Conservation (phyloP, 92 coral and sea anemone genomes). For the Zoanthus sansibaricus region DNA sequence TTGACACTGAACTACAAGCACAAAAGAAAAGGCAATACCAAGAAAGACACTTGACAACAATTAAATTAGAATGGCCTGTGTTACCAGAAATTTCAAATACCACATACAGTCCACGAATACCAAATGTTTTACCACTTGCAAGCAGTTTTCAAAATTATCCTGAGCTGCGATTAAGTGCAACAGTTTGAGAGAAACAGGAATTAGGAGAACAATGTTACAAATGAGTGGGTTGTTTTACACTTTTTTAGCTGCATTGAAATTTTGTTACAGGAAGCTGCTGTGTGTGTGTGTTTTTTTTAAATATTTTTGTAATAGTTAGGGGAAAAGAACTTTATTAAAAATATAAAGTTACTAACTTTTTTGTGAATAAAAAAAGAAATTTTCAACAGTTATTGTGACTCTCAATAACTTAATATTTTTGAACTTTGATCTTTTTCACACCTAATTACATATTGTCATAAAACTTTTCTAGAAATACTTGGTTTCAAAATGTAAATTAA, state of each 20-base stretch:
- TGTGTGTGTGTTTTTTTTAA: neutral
- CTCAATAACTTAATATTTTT: neutral
- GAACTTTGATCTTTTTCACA: neutral
- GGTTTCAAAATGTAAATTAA: neutral
- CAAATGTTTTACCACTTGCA: conserved; percentile 81
- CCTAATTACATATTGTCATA: neutral
- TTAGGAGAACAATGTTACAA: neutral
- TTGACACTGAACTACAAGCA: conserved; percentile 86
- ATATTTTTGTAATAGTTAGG: neutral
- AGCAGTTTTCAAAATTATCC: conserved; percentile 83
- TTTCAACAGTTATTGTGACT: neutral
- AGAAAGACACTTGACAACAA: conserved; percentile 82
- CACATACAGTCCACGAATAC: conserved; percentile 76
- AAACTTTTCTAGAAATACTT: neutral
- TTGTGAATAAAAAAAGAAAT: neutral
- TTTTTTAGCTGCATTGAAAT: neutral
- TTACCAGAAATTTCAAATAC: conserved; percentile 70
- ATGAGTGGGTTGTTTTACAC: neutral
- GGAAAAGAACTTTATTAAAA: neutral
- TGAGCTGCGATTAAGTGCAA: conserved; percentile 71
- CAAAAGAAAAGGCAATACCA: conserved; percentile 92
- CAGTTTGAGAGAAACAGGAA: conserved; percentile 41
- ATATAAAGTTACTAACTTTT: too few relatives aligned
- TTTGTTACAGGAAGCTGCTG: neutral
- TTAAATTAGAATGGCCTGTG: conserved; percentile 94